phyloP scores from a whole-genome alignment of 2,888 invertebrate genomes.

The Xylocampa areola region DNA sequence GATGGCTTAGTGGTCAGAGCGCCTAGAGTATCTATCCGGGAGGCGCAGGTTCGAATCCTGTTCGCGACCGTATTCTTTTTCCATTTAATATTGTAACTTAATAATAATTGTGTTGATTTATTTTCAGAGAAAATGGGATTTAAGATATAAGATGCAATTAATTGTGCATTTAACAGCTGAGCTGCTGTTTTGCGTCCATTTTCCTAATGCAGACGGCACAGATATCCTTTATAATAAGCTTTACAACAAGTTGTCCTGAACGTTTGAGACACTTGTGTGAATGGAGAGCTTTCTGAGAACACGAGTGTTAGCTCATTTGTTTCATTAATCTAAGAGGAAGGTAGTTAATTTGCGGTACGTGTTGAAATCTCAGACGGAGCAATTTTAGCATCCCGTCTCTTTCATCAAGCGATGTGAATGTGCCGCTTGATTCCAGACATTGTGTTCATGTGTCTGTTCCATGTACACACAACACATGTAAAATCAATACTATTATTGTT shows the following conservation, averaged over 20 bases:
- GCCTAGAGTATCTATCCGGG: too few relatives aligned
- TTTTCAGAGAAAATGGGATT: too few relatives aligned
- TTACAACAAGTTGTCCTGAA: neutral
- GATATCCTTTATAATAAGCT: too few relatives aligned
- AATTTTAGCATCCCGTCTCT: slow-evolving; percentile 17
- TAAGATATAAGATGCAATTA: too few relatives aligned
- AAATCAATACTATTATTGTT: slow-evolving; percentile 45
- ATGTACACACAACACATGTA: slow-evolving; percentile 17
- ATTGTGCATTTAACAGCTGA: too few relatives aligned
- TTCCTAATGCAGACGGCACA: too few relatives aligned
- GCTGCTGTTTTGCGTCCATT: too few relatives aligned
- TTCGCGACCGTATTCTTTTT: too few relatives aligned
- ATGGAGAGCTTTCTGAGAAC: slow-evolving; percentile 14
- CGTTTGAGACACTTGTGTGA: slow-evolving; percentile 22
- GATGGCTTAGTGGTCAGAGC: too few relatives aligned
- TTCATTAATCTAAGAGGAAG: slow-evolving; percentile 24
- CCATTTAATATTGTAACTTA: too few relatives aligned
- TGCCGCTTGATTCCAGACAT: slow-evolving; percentile 20
- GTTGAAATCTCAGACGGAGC: slow-evolving; percentile 47
- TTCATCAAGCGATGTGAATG: slow-evolving; percentile 22
- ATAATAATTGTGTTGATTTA: too few relatives aligned
- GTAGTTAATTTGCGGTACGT: slow-evolving; percentile 15
- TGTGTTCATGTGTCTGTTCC: slow-evolving; percentile 16
- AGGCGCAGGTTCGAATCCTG: too few relatives aligned
- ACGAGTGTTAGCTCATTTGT: slow-evolving; percentile 30